phyloP scores from a whole-genome alignment of 2,888 invertebrate genomes.

The Notocelia uddmanniana region DNA sequence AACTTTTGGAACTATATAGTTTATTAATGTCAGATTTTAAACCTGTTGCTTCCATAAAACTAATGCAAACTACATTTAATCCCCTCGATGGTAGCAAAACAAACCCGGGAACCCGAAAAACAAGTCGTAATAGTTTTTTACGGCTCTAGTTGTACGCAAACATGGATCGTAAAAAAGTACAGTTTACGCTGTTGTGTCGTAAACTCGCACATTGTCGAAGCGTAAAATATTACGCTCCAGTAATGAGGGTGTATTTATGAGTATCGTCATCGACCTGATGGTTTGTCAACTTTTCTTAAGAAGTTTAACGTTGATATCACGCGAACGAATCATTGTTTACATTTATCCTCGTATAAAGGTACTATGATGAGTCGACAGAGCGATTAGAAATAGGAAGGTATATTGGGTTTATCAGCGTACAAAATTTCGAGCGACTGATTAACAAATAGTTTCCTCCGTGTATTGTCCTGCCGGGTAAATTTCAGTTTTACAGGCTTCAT shows the following conservation, averaged over 20 bases:
- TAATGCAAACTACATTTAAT: conserved; percentile 34
- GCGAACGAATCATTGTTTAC: too few species aligned
- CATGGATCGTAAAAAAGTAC: conserved; percentile 38
- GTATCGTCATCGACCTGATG: not conserved
- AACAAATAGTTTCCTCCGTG: too few species aligned
- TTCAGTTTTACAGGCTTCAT: too few species aligned
- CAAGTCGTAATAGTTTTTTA: conserved; percentile 45
- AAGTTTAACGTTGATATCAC: too few species aligned
- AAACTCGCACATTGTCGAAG: conserved; percentile 37
- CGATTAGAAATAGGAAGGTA: too few species aligned
- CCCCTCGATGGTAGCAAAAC: conserved; percentile 17
- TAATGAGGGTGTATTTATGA: conserved; percentile 13
- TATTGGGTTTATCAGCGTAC: too few species aligned
- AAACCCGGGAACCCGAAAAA: conserved; percentile 41
- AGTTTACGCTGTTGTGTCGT: conserved; percentile 39
- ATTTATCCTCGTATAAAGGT: too few species aligned
- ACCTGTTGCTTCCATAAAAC: conserved; percentile 8
- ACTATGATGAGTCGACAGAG: too few species aligned
- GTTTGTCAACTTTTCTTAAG: not conserved
- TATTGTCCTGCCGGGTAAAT: too few species aligned
- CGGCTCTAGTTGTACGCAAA: conserved; percentile 37
- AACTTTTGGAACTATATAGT: not conserved
- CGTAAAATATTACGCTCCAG: conserved; percentile 32
- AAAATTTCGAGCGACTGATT: too few species aligned
- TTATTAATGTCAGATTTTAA: not conserved